Percentiles rank a stretch among this genome's conserved stretches.
These are phyloP conservation scores for Mesoclemmys tuberculata DNA, from an alignment of 2,113 vertebrate genomes.

Conservation along the genomic window DNA sequence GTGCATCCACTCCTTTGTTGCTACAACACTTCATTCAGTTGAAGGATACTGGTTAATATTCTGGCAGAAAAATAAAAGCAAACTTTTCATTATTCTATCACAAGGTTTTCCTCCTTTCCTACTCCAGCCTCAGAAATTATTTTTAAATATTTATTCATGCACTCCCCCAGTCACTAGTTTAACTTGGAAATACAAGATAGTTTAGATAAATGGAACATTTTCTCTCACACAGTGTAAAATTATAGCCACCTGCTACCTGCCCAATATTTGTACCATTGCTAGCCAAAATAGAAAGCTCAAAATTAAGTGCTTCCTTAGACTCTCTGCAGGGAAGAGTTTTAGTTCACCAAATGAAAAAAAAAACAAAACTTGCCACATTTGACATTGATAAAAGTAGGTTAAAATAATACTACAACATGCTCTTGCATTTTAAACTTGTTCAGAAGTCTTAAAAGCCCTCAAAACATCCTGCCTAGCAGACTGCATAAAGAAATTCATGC, in stretches of 20 bases:
- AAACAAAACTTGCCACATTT: neutral
- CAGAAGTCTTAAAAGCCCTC: slow-evolving; percentile 9
- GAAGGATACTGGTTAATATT: neutral
- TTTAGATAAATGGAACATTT: slow-evolving; percentile 30
- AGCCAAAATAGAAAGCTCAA: slow-evolving; percentile 41
- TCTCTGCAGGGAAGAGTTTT: neutral
- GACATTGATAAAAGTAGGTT: neutral
- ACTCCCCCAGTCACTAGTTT: neutral
- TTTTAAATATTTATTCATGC: neutral
- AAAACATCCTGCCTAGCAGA: neutral
- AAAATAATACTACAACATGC: neutral
- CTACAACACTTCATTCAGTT: fast-evolving
- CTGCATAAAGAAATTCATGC: slow-evolving; percentile 48
- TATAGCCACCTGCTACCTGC: slow-evolving; percentile 26
- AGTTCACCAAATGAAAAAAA: slow-evolving; percentile 2
- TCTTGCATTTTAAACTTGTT: slow-evolving; percentile 18
- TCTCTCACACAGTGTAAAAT: slow-evolving; percentile 33
- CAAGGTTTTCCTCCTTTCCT: neutral
- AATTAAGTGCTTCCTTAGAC: slow-evolving; percentile 55
- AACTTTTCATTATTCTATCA: neutral
- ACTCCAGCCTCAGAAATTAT: neutral
- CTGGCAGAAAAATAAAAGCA: neutral
- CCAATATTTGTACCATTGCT: neutral
- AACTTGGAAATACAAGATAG: neutral
- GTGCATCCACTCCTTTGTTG: neutral